A percentile compares a stretch with the other conserved stretches of the same genome.
Conservation (phyloP, 2,888 invertebrate genomes). For the Nomada fucata region DNA sequence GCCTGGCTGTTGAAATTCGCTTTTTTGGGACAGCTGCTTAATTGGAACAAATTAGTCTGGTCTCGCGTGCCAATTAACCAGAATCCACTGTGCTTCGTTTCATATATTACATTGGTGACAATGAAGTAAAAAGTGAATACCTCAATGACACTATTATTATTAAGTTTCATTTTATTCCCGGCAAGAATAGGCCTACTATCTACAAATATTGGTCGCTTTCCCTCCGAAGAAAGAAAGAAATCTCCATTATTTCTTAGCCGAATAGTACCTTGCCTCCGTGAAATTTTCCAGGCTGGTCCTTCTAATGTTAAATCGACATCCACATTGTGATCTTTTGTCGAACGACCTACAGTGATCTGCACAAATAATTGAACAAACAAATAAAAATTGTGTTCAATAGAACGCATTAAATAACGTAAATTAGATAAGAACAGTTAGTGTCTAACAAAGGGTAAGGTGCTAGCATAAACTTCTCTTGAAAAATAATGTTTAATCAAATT, state of each 20-base stretch:
- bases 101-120: not conserved
- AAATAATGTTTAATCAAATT: not conserved
- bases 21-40: too few species aligned
- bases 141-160: constrained; percentile 97
- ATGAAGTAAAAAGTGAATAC: constrained; percentile 83
- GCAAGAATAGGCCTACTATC: constrained; percentile 95
- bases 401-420: not conserved
- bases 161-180: constrained; percentile 95
- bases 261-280: constrained; percentile 96
- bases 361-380: constrained; percentile 8
- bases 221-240: constrained; percentile 97
- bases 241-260: constrained; percentile 96
- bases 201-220: constrained; percentile 96
- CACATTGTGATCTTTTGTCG: constrained; percentile 94
- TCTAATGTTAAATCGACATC: constrained; percentile 97
- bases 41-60: too few species aligned
- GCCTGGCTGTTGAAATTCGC: too few species aligned
- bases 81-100: not conserved
- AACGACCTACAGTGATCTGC: constrained; percentile 95
- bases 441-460: not conserved
- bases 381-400: not conserved
- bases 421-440: not conserved
- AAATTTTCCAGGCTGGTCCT: constrained; percentile 97
- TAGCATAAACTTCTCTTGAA: not conserved
- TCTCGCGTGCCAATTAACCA: too few species aligned